phyloP scores from a whole-genome alignment of 2,797 vertebrate species.

The Eidolon dupreanum region DNA sequence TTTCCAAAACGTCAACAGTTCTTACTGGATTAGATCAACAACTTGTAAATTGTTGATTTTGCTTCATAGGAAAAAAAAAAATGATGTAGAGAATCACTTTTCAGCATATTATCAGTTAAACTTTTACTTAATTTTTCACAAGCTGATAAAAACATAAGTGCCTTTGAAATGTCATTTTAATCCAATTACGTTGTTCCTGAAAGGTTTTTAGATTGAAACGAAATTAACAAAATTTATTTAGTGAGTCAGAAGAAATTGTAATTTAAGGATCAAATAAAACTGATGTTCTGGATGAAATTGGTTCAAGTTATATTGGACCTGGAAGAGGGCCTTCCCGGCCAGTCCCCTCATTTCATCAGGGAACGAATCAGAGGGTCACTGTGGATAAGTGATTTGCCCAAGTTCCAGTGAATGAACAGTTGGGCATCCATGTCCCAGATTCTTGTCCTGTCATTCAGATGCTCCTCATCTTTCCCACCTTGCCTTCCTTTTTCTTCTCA shows the following conservation, averaged over 20 bases:
- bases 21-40: not conserved
- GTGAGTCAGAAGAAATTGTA: not conserved
- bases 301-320: not conserved
- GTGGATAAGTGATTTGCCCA: not conserved
- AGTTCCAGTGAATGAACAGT: not conserved
- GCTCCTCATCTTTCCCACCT: not conserved
- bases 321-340: not conserved
- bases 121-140: not conserved
- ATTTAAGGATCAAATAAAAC: not conserved
- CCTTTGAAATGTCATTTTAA: constrained; percentile 11
- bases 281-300: not conserved
- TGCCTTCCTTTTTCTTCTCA: not conserved
- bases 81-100: not conserved
- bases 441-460: not conserved
- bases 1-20: not conserved
- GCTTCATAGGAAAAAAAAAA: not conserved
- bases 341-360: not conserved
- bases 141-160: not conserved
- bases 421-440: not conserved
- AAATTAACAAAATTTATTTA: not conserved
- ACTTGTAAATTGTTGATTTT: constrained; percentile 25
- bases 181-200: not conserved
- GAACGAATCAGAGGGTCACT: not conserved
- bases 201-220: constrained; percentile 9
- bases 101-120: not conserved